Conservation (phyloP, 2,888 invertebrate genomes). For the Iselma pallidipennis region DNA sequence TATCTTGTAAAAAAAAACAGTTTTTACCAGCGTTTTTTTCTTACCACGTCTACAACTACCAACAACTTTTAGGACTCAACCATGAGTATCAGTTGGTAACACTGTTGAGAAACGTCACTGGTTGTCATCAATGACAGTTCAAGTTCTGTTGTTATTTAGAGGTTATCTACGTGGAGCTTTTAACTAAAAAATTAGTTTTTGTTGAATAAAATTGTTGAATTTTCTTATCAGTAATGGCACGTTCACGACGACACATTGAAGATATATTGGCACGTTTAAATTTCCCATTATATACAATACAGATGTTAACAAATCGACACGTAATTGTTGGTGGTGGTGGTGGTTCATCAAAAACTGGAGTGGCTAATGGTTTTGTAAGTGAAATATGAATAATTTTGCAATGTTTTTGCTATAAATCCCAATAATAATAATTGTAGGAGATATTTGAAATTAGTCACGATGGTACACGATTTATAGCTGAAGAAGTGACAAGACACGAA, state of each 20-base stretch:
- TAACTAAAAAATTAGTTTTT: constrained; percentile 17
- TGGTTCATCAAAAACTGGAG: constrained; percentile 95
- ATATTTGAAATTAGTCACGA: constrained; percentile 89
- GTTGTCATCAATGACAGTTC: background rate
- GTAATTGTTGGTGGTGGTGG: constrained; percentile 97
- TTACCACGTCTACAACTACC: no score
- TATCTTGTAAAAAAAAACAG: no score
- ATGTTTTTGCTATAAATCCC: background rate
- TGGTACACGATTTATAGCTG: constrained; percentile 80
- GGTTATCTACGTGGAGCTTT: constrained; percentile 51
- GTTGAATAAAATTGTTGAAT: constrained; percentile 6
- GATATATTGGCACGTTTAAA: constrained; percentile 84
- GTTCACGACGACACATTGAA: constrained; percentile 64
- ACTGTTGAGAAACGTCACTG: no score
- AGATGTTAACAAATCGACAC: constrained; percentile 89
- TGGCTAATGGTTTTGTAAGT: constrained; percentile 96
- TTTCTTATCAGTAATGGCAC: constrained; percentile 59
- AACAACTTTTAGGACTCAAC: no score
- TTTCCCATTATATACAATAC: constrained; percentile 90
- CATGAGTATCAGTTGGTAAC: no score
- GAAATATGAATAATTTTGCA: constrained; percentile 10
- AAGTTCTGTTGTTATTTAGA: constrained; percentile 24
- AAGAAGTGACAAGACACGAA: constrained; percentile 87
- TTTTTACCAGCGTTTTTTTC: no score
- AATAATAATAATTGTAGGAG: constrained; percentile 66